Percentiles rank a stretch among this genome's conserved stretches.
Conservation (phyloP, 2,888 invertebrate genomes). For the Dromius quadrimaculatus region DNA sequence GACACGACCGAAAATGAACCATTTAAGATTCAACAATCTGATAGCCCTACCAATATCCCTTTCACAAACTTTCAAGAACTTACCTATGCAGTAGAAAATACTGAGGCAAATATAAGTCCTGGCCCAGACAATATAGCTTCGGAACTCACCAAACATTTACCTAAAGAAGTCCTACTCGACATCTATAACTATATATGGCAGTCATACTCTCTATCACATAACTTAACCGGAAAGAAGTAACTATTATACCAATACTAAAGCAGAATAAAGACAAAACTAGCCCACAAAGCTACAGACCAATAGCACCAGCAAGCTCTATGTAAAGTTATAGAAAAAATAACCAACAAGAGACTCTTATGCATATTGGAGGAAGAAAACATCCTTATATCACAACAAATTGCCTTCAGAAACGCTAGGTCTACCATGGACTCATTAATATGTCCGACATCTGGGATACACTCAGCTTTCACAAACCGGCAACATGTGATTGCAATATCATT, state of each 20-base stretch:
- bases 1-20: not conserved
- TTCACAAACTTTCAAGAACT: not conserved
- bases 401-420: not conserved
- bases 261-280: conserved; percentile 4
- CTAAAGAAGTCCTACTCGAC: not conserved
- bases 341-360: conserved; percentile 23
- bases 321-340: conserved; percentile 25
- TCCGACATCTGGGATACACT: not conserved
- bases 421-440: not conserved
- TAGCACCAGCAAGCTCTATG: conserved; percentile 1
- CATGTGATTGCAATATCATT: not conserved
- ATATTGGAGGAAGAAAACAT: conserved; percentile 12
- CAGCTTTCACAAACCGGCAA: not conserved
- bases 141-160: not conserved
- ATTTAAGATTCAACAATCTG: not conserved
- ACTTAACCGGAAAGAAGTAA: not conserved
- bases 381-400: not conserved
- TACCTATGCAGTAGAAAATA: not conserved
- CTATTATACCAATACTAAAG: conserved; percentile 4
- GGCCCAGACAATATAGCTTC: no score
- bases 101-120: no score
- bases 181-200: no score
- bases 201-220: not conserved
- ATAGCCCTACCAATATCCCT: not conserved
- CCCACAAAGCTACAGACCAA: conserved; percentile 12